Percentiles rank a stretch among this genome's conserved stretches.
phyloP scores from a whole-genome alignment of 30 jellyfish, hydroid and myxozoan genomes.

The Nemopilema nomurai region DNA sequence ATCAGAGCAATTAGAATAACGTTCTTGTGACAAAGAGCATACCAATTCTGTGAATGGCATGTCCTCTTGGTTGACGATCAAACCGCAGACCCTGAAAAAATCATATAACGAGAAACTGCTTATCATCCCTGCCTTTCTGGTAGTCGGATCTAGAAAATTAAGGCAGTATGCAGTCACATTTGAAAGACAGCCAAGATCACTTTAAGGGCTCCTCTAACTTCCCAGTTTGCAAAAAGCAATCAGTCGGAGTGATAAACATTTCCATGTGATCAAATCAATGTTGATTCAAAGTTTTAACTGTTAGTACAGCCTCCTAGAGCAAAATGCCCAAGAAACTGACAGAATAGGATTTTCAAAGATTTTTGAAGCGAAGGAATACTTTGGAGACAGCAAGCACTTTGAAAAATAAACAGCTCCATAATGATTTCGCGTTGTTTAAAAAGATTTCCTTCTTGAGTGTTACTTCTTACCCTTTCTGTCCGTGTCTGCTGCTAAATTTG shows the following conservation, averaged over 20 bases:
- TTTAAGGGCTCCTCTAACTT: neutral
- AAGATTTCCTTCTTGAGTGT: neutral
- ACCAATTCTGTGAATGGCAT: conserved; percentile 99
- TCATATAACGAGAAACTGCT: too few species aligned
- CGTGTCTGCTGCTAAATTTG: conserved; percentile 99
- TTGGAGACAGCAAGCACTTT: neutral
- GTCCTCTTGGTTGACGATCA: conserved; percentile 98
- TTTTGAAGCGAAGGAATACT: too few species aligned
- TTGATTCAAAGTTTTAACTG: neutral
- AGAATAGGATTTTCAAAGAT: too few species aligned
- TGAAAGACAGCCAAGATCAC: neutral
- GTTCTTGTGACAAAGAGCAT: neutral
- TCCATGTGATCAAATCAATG: neutral
- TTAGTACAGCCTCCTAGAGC: neutral
- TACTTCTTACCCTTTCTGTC: conserved; percentile 94
- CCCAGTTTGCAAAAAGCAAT: neutral
- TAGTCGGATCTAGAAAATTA: neutral
- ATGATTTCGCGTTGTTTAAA: neutral
- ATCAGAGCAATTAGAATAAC: neutral
- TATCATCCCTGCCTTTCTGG: too few species aligned
- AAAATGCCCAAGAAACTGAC: too few species aligned
- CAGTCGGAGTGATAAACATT: too few species aligned
- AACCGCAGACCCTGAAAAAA: conserved; percentile 94
- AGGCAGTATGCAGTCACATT: neutral
- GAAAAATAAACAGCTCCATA: too few species aligned